Conservation (phyloP, 2,888 invertebrate genomes). For the Stegana nigrithorax region DNA sequence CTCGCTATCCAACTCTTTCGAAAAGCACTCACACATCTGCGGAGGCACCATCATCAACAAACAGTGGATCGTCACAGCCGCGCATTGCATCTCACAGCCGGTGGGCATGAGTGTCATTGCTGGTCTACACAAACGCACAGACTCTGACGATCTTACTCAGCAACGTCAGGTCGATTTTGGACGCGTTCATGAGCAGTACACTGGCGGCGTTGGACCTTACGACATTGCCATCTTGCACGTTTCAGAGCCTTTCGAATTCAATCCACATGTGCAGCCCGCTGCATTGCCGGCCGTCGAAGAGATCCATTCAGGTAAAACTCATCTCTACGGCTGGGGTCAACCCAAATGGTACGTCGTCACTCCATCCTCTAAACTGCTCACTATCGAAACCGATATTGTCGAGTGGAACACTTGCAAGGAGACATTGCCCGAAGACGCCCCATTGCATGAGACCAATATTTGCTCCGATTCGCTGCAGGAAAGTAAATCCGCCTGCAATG, state of each 20-base stretch:
- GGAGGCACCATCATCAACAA: constrained; percentile 68
- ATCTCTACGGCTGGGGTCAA: constrained; percentile 70
- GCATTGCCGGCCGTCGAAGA: constrained; percentile 59
- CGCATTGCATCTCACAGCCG: constrained; percentile 57
- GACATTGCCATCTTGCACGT: constrained; percentile 71
- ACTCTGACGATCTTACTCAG: constrained; percentile 51
- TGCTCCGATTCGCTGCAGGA: constrained; percentile 68
- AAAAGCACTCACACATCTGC: constrained; percentile 64
- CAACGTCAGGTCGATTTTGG: constrained; percentile 52
- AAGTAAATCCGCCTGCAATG: constrained; percentile 69
- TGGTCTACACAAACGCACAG: constrained; percentile 65
- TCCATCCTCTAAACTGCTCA: constrained; percentile 54
- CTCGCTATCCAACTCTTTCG: constrained; percentile 57
- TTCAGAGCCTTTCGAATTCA: constrained; percentile 52
- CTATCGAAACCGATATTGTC: constrained; percentile 55
- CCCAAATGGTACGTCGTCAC: constrained; percentile 43
- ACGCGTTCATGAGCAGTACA: constrained; percentile 58
- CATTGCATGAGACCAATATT: constrained; percentile 63
- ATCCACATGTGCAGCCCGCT: constrained; percentile 61
- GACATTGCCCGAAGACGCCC: constrained; percentile 46
- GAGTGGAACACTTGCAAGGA: constrained; percentile 48
- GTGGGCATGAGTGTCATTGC: constrained; percentile 62
- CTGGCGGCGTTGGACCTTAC: constrained; percentile 68
- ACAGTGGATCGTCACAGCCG: constrained; percentile 68
- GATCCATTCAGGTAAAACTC: constrained; percentile 52